A percentile compares a stretch with the other conserved stretches of the same genome.
Conservation (phyloP, 2,113 vertebrate species). For the Propithecus coquereli region DNA sequence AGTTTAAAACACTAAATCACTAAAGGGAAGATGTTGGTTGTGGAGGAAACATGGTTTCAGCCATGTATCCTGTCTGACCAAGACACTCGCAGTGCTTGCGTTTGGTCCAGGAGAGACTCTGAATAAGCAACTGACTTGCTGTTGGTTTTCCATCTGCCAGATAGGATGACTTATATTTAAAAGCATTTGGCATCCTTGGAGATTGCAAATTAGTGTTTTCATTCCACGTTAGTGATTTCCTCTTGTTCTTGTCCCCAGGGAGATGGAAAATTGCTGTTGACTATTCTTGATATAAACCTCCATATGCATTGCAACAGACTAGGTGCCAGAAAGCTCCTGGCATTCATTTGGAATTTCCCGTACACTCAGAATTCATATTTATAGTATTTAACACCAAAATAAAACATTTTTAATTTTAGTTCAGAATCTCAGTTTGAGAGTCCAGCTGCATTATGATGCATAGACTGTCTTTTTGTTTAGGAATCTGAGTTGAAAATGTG, state of each 20-base stretch:
- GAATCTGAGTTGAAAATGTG: neutral
- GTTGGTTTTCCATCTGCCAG: constrained; percentile 6
- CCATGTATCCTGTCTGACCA: neutral
- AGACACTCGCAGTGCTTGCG: neutral
- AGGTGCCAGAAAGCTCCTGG: constrained; percentile 65
- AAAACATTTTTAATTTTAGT: constrained; percentile 55
- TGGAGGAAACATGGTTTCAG: neutral
- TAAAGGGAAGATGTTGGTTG: neutral
- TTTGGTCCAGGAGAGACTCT: neutral
- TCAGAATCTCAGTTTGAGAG: constrained; percentile 2
- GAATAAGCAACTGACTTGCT: neutral
- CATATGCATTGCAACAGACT: constrained; percentile 52
- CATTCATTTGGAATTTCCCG: constrained; percentile 67
- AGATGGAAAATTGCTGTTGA: constrained; percentile 69
- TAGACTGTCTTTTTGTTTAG: neutral
- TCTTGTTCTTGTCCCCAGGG: constrained; percentile 62
- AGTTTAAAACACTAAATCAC: neutral
- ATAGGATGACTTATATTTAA: constrained; percentile 44
- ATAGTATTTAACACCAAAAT: constrained; percentile 70
- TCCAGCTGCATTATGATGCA: neutral
- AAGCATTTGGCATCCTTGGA: constrained; percentile 57
- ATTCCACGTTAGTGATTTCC: constrained; percentile 66
- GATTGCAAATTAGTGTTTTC: constrained; percentile 69
- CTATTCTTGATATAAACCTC: constrained; percentile 60
- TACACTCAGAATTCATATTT: constrained; percentile 64